Evolutionary conservation across 2,797 vertebrate genomes (phyloP), one percentile per base, ranked within the genome.

Genomic region (Diglossa cyanea): DNA sequence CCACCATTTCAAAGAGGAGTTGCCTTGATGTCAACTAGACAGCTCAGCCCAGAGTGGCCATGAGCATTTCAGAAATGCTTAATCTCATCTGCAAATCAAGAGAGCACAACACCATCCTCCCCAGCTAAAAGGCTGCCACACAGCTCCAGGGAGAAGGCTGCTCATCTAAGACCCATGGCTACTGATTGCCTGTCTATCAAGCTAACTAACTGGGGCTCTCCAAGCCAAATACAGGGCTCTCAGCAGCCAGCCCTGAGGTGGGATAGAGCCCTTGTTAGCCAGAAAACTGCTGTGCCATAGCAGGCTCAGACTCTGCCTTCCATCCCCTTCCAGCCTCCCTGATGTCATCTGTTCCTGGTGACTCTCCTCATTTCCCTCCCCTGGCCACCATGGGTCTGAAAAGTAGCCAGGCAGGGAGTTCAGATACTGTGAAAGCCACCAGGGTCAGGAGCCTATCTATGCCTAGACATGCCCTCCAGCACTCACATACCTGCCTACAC

Each of bases 331-430:
- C 50, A 77, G 57, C 21, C 40, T 66, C 35, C 11, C 17, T 74
- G 24, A 23, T 45, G 55, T n/a, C 58, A 62, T 33, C 66, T 65
- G n/a, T 25, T 39, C 31, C 47, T 42, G 3, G 40, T 66, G 60
- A 62, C 18, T 13, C 11, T 45, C 55, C 1, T 0, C 28, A 62
- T 30, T 19, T 17, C 14, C 18, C 24, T 79, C 28, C 14, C 13
- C 21, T 4, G 8, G 65, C 48, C 11, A 5, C 57, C 7, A 2
- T 0, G 0, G 40, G 31, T 48, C 25, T 78, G 70, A 66, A 45
- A 90, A 78, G 39, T 12, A 76, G 47, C 63, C 51, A 48, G 30
- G 55, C 25, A 82, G 47, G 84, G 67, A 87, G 37, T 20, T 67
- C 11, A 9, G 70, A 78, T 40, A 20, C 71, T 73, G 44, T 31